Evolutionary conservation across 2,797 vertebrate species (phyloP).

Genomic region (Anisognathus igniventris): DNA sequence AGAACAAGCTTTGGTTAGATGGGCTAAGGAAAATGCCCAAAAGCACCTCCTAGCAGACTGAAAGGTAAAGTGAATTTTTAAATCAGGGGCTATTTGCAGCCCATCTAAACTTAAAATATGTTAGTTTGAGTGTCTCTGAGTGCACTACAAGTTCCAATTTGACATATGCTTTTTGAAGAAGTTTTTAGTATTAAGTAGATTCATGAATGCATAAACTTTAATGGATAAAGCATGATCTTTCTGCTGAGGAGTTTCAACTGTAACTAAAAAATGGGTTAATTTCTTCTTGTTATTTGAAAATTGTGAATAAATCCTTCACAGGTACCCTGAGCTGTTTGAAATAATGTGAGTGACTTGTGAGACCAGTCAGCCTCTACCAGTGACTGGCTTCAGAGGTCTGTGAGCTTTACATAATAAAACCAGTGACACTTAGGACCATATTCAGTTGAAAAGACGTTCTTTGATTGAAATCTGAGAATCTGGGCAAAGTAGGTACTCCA

Average conservation of each 20-base stretch:
- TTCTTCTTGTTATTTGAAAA: not conserved
- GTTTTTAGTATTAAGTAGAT: not conserved
- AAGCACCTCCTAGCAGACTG: not conserved
- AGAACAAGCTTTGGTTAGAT: not conserved
- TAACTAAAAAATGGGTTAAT: not conserved
- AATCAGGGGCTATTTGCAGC: not conserved
- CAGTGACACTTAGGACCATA: not conserved
- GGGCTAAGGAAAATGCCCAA: not conserved
- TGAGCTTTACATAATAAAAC: not conserved
- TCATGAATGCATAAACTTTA: not conserved
- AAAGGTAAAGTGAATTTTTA: not conserved
- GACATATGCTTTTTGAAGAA: not conserved
- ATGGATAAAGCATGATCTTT: not conserved
- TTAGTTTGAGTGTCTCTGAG: not conserved
- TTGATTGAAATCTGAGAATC: not conserved
- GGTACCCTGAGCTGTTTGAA: not conserved
- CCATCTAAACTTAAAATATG: not conserved
- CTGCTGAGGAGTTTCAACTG: not conserved
- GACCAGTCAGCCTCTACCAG: not conserved
- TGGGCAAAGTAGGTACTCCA: not conserved
- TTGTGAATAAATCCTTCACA: not conserved
- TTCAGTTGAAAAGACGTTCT: not conserved
- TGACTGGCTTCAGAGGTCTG: not conserved
- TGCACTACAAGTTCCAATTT: not conserved
- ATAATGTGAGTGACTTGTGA: not conserved